Evolutionary conservation across 2,888 invertebrate genomes (phyloP), one percentile per base, ranked within the genome.

Genomic region (Disparrhopalites patrizii): DNA sequence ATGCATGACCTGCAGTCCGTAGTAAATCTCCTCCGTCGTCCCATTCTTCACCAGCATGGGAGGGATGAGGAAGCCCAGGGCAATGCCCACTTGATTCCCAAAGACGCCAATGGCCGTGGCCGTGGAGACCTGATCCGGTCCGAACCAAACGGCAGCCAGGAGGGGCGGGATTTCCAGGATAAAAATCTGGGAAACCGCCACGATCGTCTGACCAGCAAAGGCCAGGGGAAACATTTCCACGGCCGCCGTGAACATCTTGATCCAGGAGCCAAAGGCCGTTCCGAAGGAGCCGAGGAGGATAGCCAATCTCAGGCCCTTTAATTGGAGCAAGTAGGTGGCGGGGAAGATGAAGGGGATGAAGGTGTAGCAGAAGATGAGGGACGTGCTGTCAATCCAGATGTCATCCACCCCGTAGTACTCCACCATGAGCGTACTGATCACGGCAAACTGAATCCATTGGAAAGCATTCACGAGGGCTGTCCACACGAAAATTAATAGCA

Each of bases 261-360:
- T 83, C 93, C 93, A 96, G 0, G 98, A 87, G 0, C 93, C 98
- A 1, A 86, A 76, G 71, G 91, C 89, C 36, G 95, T 98, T 3
- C 93, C 93, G 68, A 87, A 81, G 0, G 91, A 86, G 3, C 95
- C 95, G 52, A 92, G 84, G 62, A 93, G 82, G 0, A 91, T 88
- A 1, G 91, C 88, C 67, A 86, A 84, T 25, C 93, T 84, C 25
- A 95, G 83, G 66, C 94, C 97, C 90, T 95, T 87, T 83, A 89
- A 91, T 79, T 98, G 94, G 76, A 99, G 84, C 65, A 99, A 85
- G 87, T 91, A 99, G 78, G 96, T 94, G 28, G 91, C 97, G 1
- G 99, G 99, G 78, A 99, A 93, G 77, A 99, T 94, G 75, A 98
- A 87, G 7, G 97, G 93, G 76, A 99, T 94, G 81, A 99, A 99